A percentile compares a stretch with the other conserved stretches of the same genome.
Evolutionary conservation across 2,888 invertebrate species (phyloP).

Genomic region (Therioaphis trifolii): DNA sequence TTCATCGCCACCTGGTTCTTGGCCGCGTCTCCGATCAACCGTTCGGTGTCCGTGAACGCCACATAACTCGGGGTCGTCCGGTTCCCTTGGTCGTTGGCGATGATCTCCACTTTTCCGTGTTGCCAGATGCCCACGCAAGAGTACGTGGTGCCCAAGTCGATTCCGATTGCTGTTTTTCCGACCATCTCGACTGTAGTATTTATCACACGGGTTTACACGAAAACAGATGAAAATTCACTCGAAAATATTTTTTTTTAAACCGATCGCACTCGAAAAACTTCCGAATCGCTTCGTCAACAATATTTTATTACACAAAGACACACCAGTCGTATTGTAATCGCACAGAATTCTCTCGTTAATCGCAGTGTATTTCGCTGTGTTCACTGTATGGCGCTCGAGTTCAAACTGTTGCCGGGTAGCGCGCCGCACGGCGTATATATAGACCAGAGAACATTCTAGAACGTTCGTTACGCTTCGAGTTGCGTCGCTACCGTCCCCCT

Average conservation of each 20-base stretch:
- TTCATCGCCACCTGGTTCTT: slow-evolving; percentile 78
- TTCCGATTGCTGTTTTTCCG: slow-evolving; percentile 75
- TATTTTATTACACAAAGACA: no score
- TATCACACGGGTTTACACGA: no score
- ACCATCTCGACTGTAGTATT: slow-evolving; percentile 17
- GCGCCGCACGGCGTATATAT: background rate
- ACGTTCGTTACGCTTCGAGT: background rate
- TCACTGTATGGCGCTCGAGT: background rate
- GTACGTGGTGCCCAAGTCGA: slow-evolving; percentile 88
- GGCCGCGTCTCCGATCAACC: slow-evolving; percentile 69
- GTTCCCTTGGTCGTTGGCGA: slow-evolving; percentile 86
- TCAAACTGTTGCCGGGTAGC: background rate
- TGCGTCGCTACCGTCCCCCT: background rate
- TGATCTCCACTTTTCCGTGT: slow-evolving; percentile 85
- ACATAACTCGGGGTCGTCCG: slow-evolving; percentile 84
- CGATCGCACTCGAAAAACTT: no score
- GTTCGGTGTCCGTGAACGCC: slow-evolving; percentile 73
- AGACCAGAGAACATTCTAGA: background rate
- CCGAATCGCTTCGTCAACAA: no score
- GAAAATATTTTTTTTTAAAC: no score
- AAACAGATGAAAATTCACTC: no score
- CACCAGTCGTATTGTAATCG: no score
- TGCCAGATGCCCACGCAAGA: slow-evolving; percentile 87
- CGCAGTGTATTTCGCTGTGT: no score
- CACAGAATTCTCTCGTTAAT: no score